Evolutionary conservation across 1,140 invertebrate genomes (phyloP), one percentile per base, ranked within the genome.

Genomic region (Drosophila nasuta): DNA sequence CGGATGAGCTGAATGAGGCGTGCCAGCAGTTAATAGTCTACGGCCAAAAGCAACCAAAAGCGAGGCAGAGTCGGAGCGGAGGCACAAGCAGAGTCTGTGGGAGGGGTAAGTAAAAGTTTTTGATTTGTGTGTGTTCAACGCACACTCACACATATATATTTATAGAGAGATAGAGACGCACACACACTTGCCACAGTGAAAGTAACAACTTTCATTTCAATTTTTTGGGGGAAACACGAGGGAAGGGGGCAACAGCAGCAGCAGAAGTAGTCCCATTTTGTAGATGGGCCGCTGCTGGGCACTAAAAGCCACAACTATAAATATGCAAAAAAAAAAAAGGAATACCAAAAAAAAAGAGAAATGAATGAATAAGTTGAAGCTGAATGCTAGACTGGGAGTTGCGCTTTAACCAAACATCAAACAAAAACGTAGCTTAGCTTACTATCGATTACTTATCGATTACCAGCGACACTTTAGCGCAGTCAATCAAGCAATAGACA

Each of bases 151-250:
- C 38, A 38, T 33, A 43, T 28, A 25, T 0, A 20, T 20, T 20
- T 20, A 20, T 20, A 49, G n/a, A 35, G 17, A 30, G 43, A 73
- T 41, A 77, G 38, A 73, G 51, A 43, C 43, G 67, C 51, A 75
- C 66, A 58, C 75, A 71, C n/a, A 41, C 65, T 25, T 25, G 20
- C 20, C 20, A 58, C 51, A 68, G 73, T 77, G 82, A 88, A 83
- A 82, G 77, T 88, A 82, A 88, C 69, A 87, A 79, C 82, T 77
- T 80, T 88, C 82, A 87, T 88, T 87, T 82, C 43, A 52, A 52
- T 71, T 68, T 59, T 35, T 41, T n/a, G 48, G 48, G 48, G 28
- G 20, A 25, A 4, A 25, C 20, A 41, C 30, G 15, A 25, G 20
- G 48, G 30, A 0, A n/a, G 30, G 43, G 20, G 5, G 0, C 20